Base-by-base conservation (phyloP, 2,113 vertebrate species). In the Electrona antarctica region DNA sequence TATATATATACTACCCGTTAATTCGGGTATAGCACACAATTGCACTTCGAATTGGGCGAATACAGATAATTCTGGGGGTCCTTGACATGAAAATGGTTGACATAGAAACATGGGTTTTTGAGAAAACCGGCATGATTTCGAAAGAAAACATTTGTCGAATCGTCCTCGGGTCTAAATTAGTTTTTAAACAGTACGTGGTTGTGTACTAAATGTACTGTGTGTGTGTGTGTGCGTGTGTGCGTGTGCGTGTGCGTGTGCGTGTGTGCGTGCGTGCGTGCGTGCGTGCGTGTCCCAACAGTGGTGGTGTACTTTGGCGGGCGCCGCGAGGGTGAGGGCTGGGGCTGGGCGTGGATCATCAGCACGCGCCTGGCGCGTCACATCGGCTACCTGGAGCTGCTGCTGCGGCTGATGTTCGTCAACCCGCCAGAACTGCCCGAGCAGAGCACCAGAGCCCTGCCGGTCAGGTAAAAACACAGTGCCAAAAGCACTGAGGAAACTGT, bases 341-440 rank as follows among this genome's bases (percentile, higher is more conserved):
- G 91, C 28, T 99, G 98, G 98, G 95, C 95, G 13, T 98, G 97
- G 98, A 89, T 96, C 0, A 82, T 98, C 61, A 99, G 97, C 85
- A 95, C 95, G 7, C 91, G 93, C 0, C 73, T 99, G 91, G 98
- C 97, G 0, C 95, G 96, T 48, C 97, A 99, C 66, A 92, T 98
- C 28, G 95, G 97, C 0, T 99, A 99, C 62, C 86, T 99, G 90
- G 95, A 98, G 80, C 90, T 99, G 64, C 95, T 99, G 61, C 95
- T 99, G 52, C 96, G 92, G 68, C 82, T 99, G 79, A 98, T 99
- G 97, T 99, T 99, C 64, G 96, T 98, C 57, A 98, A 98, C 72
- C 97, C 98, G 0, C 98, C 97, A 0, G 96, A 98, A 57, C 82
- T 99, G 65, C 98, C 98, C 5, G 98, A 98, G 85, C 97, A 99